Conservation (phyloP, 2,888 invertebrate species). For the Drosophila neutralis region DNA sequence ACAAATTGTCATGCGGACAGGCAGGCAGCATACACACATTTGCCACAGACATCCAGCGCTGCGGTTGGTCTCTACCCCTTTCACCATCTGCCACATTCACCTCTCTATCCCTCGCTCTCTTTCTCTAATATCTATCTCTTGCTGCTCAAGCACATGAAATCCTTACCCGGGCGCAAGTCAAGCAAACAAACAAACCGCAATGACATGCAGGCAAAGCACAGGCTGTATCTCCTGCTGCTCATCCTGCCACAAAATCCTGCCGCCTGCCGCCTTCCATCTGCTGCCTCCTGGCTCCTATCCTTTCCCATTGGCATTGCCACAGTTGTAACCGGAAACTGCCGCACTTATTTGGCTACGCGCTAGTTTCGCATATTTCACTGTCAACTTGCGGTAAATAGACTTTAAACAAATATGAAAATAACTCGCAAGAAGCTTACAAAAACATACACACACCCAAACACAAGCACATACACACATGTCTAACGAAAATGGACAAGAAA, state of each 20-base stretch:
- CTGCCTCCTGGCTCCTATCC: background rate
- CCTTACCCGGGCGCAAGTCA: conserved; percentile 77
- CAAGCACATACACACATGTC: conserved; percentile 1
- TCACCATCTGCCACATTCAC: background rate
- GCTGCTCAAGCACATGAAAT: conserved; percentile 76
- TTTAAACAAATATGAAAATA: conserved; percentile 79
- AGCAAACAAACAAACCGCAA: conserved; percentile 78
- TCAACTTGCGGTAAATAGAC: conserved; percentile 80
- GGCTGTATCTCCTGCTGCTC: conserved; percentile 50
- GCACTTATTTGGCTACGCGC: conserved; percentile 80
- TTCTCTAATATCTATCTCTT: conserved; percentile 15
- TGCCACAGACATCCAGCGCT: conserved; percentile 51
- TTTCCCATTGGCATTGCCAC: conserved; percentile 67
- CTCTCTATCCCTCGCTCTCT: background rate
- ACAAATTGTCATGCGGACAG: conserved; percentile 79
- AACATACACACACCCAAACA: conserved; percentile 3
- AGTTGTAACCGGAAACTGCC: conserved; percentile 79
- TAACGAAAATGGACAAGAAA: conserved; percentile 59
- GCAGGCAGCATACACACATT: conserved; percentile 63
- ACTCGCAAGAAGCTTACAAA: conserved; percentile 63
- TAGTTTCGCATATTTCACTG: conserved; percentile 80
- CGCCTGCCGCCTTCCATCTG: background rate
- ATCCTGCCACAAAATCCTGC: conserved; percentile 27
- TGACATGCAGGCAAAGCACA: conserved; percentile 71
- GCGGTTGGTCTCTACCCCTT: conserved; percentile 64